These are phyloP conservation scores for Epinephelus moara DNA, from an alignment of 2,113 vertebrate species.

Conservation along the genomic window DNA sequence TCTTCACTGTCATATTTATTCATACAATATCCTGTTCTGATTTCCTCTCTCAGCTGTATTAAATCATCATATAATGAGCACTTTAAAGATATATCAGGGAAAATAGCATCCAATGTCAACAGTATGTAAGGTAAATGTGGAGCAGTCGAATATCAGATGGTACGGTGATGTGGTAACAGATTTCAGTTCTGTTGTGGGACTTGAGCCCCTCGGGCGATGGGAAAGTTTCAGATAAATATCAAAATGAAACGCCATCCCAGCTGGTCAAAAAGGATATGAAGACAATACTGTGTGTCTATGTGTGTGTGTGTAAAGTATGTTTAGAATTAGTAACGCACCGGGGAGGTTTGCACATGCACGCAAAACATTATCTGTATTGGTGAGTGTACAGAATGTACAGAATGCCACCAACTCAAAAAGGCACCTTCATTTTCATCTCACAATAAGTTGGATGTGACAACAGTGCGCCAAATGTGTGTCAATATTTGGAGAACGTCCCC, in stretches of 20 bases:
- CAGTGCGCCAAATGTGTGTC: slow-evolving; percentile 37
- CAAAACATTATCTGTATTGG: background rate
- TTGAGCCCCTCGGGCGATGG: slow-evolving; percentile 22
- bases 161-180: slow-evolving; percentile 28
- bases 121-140: slow-evolving; percentile 20
- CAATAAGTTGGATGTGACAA: slow-evolving; percentile 27
- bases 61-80: slow-evolving; percentile 22
- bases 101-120: slow-evolving; percentile 19
- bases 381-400: slow-evolving; percentile 15
- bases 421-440: slow-evolving; percentile 3
- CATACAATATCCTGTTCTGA: slow-evolving; percentile 48
- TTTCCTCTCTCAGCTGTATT: slow-evolving; percentile 46
- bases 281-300: slow-evolving; percentile 19
- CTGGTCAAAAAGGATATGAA: slow-evolving; percentile 27
- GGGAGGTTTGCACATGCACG: background rate
- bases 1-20: slow-evolving; percentile 51
- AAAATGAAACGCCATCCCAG: slow-evolving; percentile 38
- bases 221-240: slow-evolving; percentile 45
- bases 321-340: slow-evolving; percentile 27
- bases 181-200: slow-evolving; percentile 28
- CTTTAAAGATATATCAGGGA: slow-evolving; percentile 22
- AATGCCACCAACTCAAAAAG: background rate
- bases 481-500: slow-evolving; percentile 53
- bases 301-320: slow-evolving; percentile 21
- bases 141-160: slow-evolving; percentile 37